phyloP scores from a whole-genome alignment of 2,797 vertebrate genomes.

The Pipistrellus pipistrellus region DNA sequence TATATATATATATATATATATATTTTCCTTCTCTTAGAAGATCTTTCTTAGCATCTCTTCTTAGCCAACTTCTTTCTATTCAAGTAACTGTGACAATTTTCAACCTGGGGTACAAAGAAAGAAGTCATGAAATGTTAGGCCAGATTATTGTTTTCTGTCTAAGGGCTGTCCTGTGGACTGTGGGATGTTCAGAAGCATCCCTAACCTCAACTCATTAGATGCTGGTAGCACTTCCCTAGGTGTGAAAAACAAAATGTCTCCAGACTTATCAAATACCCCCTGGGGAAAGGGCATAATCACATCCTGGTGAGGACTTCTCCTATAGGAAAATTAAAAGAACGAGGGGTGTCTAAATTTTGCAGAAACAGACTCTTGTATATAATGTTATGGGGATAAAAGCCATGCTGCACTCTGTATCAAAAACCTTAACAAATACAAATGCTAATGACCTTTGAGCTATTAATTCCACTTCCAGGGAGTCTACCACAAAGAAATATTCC shows the following conservation, averaged over 20 bases:
- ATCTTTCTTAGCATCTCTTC: not conserved
- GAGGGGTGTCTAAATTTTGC: not conserved
- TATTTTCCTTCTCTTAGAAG: not conserved
- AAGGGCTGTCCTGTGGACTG: not conserved
- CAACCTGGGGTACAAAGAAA: not conserved
- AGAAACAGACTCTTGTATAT: not conserved
- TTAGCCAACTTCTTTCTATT: not conserved
- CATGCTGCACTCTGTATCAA: not conserved
- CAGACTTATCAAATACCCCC: not conserved
- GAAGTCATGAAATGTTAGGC: not conserved
- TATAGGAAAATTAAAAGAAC: not conserved
- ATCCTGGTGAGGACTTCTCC: not conserved
- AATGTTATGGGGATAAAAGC: not conserved
- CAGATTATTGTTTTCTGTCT: not conserved
- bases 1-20: not conserved
- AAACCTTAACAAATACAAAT: conserved; percentile 22
- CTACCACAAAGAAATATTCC: conserved; percentile 11
- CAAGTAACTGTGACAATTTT: conserved; percentile 40
- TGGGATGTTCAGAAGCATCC: not conserved
- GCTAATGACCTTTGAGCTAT: not conserved
- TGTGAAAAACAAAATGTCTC: not conserved
- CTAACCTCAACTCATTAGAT: not conserved
- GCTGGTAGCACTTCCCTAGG: not conserved
- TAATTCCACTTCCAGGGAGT: conserved; percentile 6
- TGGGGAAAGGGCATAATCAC: not conserved